Evolutionary conservation across 1,140 invertebrate genomes (phyloP), one percentile per base, ranked within the genome.

Genomic region (Branchinecta lynchi): DNA sequence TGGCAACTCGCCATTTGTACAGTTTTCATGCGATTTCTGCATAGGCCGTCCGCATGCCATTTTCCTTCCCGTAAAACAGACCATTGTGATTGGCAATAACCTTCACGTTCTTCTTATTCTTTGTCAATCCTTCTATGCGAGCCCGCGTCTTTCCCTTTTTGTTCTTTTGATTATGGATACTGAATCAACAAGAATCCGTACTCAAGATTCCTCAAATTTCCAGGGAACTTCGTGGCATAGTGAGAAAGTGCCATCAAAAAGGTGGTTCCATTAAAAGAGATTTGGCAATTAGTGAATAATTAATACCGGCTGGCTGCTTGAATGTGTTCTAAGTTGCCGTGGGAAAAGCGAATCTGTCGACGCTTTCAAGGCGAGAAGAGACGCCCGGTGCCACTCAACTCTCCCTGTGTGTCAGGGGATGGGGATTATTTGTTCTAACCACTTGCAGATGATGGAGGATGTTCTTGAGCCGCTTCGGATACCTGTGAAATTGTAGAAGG

Each of bases 191-290:
- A 2, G 51, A 60, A 20, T 20, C 51, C 51, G 17, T 60, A 60
- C 17, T 60, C 17, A 20, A 60, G 51, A 60, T 60, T 15, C 17
- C 2, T 60, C 51, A 15, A 60, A 60, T 20, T 60, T 20, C 17
- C 51, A 15, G 51, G 17, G 17, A 6, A 60, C 51, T 60, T 60
- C 12, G 17, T 60, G 51, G 51, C 51, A 60, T 6, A 60, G 12
- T 60, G 51, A 60, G 51, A 60, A 60, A 32, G 32, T 32, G 32
- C 32, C 32, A 60, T 60, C 51, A 60, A 20, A 60, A 60, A 60
- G 51, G 51, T 60, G 51, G 51, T 60, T 60, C 51, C 51, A 60
- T 60, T 60, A 60, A 60, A 60, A 60, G 51, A 60, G 51, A 60
- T 60, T 60, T 60, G 51, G 12, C 51, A 60, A 60, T 60, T 60